These are phyloP conservation scores for Pseudorasbora parva DNA, from an alignment of 2,113 vertebrate species.

Conservation along the genomic window DNA sequence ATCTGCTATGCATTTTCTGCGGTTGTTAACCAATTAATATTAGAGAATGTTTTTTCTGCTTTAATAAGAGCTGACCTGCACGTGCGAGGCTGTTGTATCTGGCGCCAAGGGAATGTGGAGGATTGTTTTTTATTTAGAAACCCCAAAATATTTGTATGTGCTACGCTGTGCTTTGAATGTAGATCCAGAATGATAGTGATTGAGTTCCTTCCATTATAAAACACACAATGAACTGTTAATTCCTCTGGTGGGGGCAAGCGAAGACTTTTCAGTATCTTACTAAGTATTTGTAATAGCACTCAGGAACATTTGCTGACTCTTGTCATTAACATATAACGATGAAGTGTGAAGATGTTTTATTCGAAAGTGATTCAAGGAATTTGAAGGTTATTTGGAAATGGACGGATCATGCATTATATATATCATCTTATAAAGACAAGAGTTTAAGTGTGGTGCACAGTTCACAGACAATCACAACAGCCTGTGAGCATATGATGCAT, in stretches of 20 bases:
- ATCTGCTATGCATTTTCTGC: conserved; percentile 24
- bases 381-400: neutral
- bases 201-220: neutral
- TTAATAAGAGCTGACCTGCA: conserved; percentile 16
- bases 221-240: conserved; percentile 9
- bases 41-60: conserved; percentile 31
- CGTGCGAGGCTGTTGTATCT: conserved; percentile 4
- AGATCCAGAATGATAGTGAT: neutral
- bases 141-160: neutral
- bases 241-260: neutral
- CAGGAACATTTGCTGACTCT: conserved; percentile 29
- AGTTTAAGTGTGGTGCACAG: neutral
- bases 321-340: neutral
- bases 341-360: neutral
- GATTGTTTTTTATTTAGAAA: neutral
- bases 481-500: neutral
- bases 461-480: neutral
- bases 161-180: conserved; percentile 2
- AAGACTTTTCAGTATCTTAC: neutral
- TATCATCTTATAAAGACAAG: neutral
- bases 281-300: conserved; percentile 2
- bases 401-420: neutral
- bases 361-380: neutral
- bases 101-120: conserved; percentile 1
- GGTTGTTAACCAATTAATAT: neutral